A percentile compares a stretch with the other conserved stretches of the same genome.
phyloP scores from a whole-genome alignment of 2,797 vertebrate species.

The Holocentrus rufus region DNA sequence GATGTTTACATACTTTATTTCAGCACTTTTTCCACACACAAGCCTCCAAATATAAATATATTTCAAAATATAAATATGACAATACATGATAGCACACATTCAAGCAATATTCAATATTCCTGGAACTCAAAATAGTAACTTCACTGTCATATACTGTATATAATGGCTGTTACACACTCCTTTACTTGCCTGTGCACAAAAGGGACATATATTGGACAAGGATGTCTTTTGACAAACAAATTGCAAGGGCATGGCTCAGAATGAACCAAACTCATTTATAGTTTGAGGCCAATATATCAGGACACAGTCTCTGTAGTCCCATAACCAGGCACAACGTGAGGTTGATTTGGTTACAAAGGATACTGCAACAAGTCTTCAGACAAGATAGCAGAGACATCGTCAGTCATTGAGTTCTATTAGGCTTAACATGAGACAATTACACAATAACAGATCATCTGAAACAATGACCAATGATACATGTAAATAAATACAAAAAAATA shows the following conservation, averaged over 20 bases:
- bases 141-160: constrained; percentile 45
- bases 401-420: constrained; percentile 45
- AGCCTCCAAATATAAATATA: constrained; percentile 75
- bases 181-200: constrained; percentile 55
- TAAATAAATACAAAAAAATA: constrained; percentile 53
- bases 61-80: constrained; percentile 75
- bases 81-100: constrained; percentile 72
- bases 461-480: constrained; percentile 23
- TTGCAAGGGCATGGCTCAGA: constrained; percentile 64
- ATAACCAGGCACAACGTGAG: constrained; percentile 77
- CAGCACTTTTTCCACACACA: constrained; percentile 58
- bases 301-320: constrained; percentile 61
- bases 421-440: constrained; percentile 60
- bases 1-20: constrained; percentile 66
- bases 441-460: constrained; percentile 38
- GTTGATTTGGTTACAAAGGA: constrained; percentile 73
- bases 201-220: constrained; percentile 45
- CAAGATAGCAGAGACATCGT: constrained; percentile 57
- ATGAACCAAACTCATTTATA: constrained; percentile 56
- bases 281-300: constrained; percentile 55
- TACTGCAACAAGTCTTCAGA: constrained; percentile 67
- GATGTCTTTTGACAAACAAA: constrained; percentile 51
- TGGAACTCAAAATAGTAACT: constrained; percentile 55
- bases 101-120: constrained; percentile 63
- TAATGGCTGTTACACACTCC: constrained; percentile 58